Evolutionary conservation across 2,113 vertebrate species (phyloP).

Genomic region (Mesocricetus auratus): DNA sequence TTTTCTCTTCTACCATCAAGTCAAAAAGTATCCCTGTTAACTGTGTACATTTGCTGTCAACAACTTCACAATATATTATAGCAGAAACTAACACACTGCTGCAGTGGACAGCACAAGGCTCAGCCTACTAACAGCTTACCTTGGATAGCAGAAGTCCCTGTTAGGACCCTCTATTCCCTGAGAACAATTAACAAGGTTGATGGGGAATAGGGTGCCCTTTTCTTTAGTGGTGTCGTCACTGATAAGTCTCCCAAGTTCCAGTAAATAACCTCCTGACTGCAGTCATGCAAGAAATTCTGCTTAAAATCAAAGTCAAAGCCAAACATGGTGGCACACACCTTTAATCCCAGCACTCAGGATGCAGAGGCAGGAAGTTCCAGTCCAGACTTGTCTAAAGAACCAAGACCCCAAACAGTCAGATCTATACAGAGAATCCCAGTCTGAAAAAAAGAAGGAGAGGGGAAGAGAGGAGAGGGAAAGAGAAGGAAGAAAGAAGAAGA

Average conservation of each 20-base stretch:
- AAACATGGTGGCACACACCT: background rate
- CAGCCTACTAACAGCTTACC: background rate
- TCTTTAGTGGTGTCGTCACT: background rate
- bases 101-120: too few relatives aligned
- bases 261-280: too few relatives aligned
- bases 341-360: background rate
- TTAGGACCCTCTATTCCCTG: background rate
- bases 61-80: background rate
- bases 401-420: background rate
- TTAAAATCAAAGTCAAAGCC: background rate
- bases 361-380: background rate
- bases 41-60: background rate
- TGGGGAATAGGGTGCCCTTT: too few relatives aligned
- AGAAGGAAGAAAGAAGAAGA: background rate
- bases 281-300: background rate
- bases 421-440: background rate
- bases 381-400: background rate
- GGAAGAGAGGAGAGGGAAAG: background rate
- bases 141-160: background rate
- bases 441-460: background rate
- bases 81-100: background rate
- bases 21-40: background rate
- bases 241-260: too few relatives aligned
- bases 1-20: conserved; percentile 1
- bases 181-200: background rate